A percentile compares a stretch with the other conserved stretches of the same genome.
Conservation (phyloP, 2,888 invertebrate genomes). For the Hirudinaria manillensis region DNA sequence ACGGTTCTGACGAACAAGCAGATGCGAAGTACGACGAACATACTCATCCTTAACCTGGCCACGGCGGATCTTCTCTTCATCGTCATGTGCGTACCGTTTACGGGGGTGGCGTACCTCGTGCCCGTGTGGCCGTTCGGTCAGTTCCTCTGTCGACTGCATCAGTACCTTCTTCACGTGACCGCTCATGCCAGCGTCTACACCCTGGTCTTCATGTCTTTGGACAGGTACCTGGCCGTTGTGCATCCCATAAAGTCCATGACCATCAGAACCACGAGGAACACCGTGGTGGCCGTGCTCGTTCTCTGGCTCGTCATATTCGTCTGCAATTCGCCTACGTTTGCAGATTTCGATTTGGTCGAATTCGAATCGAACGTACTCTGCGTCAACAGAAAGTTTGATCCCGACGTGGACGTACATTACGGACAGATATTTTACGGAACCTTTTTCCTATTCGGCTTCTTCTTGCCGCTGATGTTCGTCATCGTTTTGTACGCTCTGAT, state of each 20-base stretch:
- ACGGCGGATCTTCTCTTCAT: constrained; percentile 85
- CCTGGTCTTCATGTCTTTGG: constrained; percentile 83
- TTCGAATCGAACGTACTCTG: not conserved
- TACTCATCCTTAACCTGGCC: constrained; percentile 81
- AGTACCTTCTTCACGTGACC: constrained; percentile 83
- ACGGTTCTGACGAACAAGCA: constrained; percentile 81
- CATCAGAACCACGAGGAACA: constrained; percentile 32
- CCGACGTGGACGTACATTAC: constrained; percentile 25
- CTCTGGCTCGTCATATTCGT: constrained; percentile 31
- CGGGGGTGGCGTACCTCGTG: constrained; percentile 79
- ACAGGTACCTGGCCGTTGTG: constrained; percentile 83
- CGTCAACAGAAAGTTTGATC: constrained; percentile 10
- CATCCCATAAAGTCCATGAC: constrained; percentile 79
- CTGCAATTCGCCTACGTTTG: constrained; percentile 23
- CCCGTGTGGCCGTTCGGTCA: constrained; percentile 85
- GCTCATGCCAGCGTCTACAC: constrained; percentile 90
- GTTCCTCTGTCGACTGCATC: constrained; percentile 80
- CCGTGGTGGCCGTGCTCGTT: constrained; percentile 21
- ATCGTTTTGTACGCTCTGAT: constrained; percentile 81
- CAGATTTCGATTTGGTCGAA: constrained; percentile 27
- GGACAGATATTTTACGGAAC: constrained; percentile 42
- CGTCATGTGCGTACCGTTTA: constrained; percentile 87
- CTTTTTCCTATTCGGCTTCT: constrained; percentile 78
- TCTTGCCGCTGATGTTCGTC: constrained; percentile 77
- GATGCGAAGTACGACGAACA: constrained; percentile 87